A percentile compares a stretch with the other conserved stretches of the same genome.
phyloP scores from a whole-genome alignment of 2,888 invertebrate species.

The Seladonia tumulorum region DNA sequence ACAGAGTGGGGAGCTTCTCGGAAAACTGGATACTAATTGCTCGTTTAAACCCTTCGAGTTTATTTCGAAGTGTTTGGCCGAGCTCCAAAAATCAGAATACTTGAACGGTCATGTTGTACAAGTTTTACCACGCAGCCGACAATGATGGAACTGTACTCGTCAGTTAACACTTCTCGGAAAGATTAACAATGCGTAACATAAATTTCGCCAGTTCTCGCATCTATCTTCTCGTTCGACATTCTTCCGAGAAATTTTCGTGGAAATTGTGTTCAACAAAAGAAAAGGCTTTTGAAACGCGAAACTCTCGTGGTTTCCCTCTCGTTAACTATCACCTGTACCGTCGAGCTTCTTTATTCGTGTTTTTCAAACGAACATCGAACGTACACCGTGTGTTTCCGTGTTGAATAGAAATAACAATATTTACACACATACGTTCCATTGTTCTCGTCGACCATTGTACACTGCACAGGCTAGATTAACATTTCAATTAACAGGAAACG shows the following conservation, averaged over 20 bases:
- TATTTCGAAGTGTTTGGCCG: constrained; percentile 32
- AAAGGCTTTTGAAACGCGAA: background rate
- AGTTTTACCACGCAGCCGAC: constrained; percentile 2
- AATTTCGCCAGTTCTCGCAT: background rate
- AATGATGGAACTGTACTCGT: constrained; percentile 32
- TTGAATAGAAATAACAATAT: background rate
- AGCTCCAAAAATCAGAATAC: constrained; percentile 35
- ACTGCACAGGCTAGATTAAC: background rate
- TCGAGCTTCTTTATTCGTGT: background rate
- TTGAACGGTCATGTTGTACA: constrained; percentile 20
- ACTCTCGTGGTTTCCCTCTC: background rate
- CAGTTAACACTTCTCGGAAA: constrained; percentile 29
- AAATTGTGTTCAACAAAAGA: background rate
- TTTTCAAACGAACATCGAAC: background rate
- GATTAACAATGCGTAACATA: constrained; percentile 35
- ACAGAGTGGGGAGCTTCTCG: constrained; percentile 40
- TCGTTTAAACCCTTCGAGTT: constrained; percentile 29
- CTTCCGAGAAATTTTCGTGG: background rate
- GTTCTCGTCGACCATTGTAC: background rate
- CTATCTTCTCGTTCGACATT: constrained; percentile 2
- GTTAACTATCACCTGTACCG: background rate
- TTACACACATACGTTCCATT: background rate
- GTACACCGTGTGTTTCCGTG: background rate
- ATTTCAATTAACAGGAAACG: background rate
- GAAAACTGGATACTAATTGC: constrained; percentile 39